These are phyloP conservation scores for Drosophila sordidula DNA, from an alignment of 2,888 invertebrate species.

Conservation along the genomic window DNA sequence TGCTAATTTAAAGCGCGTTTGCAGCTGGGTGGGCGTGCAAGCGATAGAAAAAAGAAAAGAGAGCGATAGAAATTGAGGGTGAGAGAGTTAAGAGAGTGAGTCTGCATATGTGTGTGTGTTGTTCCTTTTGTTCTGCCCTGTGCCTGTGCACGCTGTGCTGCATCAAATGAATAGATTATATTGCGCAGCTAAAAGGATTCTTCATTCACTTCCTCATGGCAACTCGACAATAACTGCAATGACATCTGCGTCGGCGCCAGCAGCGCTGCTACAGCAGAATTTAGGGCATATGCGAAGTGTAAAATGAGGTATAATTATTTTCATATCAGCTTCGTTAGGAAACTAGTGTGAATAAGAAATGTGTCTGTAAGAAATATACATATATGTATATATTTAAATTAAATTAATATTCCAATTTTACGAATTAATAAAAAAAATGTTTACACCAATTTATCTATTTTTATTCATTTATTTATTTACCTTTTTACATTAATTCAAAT, in stretches of 20 bases:
- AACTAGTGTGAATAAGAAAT: too few species aligned
- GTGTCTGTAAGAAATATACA: too few species aligned
- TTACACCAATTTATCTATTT: too few species aligned
- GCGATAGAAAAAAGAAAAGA: slow-evolving; percentile 8
- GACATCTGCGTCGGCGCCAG: slow-evolving; percentile 54
- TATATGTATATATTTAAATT: too few species aligned
- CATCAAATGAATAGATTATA: slow-evolving; percentile 77
- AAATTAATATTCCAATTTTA: too few species aligned
- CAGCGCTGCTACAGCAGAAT: slow-evolving; percentile 49
- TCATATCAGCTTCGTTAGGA: too few species aligned
- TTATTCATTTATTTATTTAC: too few species aligned
- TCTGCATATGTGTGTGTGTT: slow-evolving; percentile 4
- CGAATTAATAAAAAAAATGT: too few species aligned
- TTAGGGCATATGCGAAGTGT: slow-evolving; percentile 54
- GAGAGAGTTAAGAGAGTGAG: slow-evolving; percentile 8
- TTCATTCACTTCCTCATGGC: slow-evolving; percentile 56
- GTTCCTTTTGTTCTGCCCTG: slow-evolving; percentile 29
- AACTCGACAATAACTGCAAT: slow-evolving; percentile 59
- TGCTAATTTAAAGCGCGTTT: slow-evolving; percentile 72
- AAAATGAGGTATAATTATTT: neutral
- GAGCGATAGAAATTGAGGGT: slow-evolving; percentile 8
- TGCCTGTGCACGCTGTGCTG: slow-evolving; percentile 57
- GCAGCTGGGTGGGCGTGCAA: slow-evolving; percentile 33
- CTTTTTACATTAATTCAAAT: too few species aligned
- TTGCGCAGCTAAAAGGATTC: slow-evolving; percentile 79